Evolutionary conservation across 2,888 invertebrate genomes (phyloP), one percentile per base, ranked within the genome.

Genomic region (Phrixothrix hirtus): DNA sequence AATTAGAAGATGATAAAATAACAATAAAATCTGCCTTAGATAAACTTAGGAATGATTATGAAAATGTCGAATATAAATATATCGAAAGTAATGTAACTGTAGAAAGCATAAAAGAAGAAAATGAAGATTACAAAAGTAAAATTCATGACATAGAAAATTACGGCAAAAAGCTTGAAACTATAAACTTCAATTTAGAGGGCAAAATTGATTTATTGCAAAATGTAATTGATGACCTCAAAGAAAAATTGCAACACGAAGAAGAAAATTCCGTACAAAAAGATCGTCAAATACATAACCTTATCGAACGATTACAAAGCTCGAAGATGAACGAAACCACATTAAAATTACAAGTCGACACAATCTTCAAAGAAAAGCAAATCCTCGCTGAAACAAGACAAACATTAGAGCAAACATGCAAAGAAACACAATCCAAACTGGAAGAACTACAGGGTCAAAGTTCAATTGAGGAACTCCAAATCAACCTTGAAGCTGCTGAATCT

Each of bases 61-160:
- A 75, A 56, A 75, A 72, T 45, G 65, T 66, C 0, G 74, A 75
- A 39, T 73, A 74, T 55, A 74, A 73, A 53, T 69, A 68, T 16
- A 67, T 67, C 1, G 79, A 79, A 64, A 75, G 77, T 34, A 77
- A 79, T 10, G 75, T 80, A 48, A 78, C 78, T 58, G 63, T 79
- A 42, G 81, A 83, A 68, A 60, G 63, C 2, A 48, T 73, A 42
- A 68, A 67, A 27, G 74, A 76, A 71, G 75, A 67, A 71, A 64
- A 63, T 55, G 75, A 59, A 68, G 71, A 58, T 43, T 64, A 48
- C 61, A 77, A 68, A 68, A 54, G 44, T 7, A 61, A 67, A 45
- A 55, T 65, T 2, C 60, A 64, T n/a, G 72, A 54, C 59, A 65
- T 61, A 64, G 70, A 58, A 60, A 69, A 55, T 37, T 63, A 66